Conservation (phyloP, 2,113 vertebrate species). For the Lepus americanus region DNA sequence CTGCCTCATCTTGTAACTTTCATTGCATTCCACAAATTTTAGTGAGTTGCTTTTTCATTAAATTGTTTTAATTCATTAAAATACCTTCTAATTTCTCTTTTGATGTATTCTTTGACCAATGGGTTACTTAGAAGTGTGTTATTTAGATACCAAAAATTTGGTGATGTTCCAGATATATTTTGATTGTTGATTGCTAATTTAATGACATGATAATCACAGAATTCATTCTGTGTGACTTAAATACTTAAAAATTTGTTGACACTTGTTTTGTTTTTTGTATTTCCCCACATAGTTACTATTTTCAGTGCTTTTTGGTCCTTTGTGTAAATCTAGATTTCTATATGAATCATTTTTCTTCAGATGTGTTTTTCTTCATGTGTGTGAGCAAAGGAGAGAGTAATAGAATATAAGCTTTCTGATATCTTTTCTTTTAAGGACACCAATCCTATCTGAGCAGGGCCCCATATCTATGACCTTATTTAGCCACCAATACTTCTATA, state of each 20-base stretch:
- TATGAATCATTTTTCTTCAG: too few species aligned
- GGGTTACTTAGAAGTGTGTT: background rate
- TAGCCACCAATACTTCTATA: too few species aligned
- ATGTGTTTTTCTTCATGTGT: too few species aligned
- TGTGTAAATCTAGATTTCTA: too few species aligned
- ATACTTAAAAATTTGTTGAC: slow-evolving; percentile 13
- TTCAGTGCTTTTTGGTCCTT: too few species aligned
- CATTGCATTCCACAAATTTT: background rate
- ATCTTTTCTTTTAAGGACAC: background rate
- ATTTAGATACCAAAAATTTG: background rate
- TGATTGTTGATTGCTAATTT: background rate
- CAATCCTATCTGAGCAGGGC: background rate
- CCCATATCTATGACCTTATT: too few species aligned
- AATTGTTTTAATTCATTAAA: background rate
- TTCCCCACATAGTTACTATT: too few species aligned
- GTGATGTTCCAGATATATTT: slow-evolving; percentile 19
- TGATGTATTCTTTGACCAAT: background rate
- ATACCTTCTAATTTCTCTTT: background rate
- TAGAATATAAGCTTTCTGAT: background rate
- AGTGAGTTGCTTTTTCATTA: background rate
- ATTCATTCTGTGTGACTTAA: background rate
- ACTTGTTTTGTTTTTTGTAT: background rate
- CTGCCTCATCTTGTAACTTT: background rate
- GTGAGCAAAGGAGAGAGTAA: too few species aligned
- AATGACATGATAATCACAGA: background rate